Base-by-base conservation (phyloP, 2,797 vertebrate genomes). In the Myotis findleyi region DNA sequence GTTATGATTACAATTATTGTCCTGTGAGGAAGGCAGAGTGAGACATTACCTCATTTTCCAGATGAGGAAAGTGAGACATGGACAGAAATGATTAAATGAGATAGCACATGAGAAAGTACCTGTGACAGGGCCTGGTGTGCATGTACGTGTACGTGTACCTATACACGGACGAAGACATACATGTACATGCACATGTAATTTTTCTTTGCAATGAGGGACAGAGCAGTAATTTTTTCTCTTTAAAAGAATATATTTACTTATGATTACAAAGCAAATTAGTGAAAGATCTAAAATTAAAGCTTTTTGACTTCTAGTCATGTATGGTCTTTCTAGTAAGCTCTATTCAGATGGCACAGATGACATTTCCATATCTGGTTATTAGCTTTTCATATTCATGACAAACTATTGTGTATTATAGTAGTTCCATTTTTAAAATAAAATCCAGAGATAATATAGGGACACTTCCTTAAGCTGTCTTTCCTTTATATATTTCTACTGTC, bases 211-310 rank as follows among this genome's bases (percentile, higher is more conserved):
- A 18, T 51, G 75, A 81, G 38, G 33, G 53, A 3, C 10, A 85
- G n/a, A 47, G 11, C 14, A 77, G 44, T 59, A 27, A 14, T 62
- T 64, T 62, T 59, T 84, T 87, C 41, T 88, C 68, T 59, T 71
- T 92, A 76, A 72, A 84, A 92, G 53, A 92, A 38, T 71, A 92
- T 69, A 59, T n/a, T 81, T 77, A 44, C 27, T 81, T 81, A 76
- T n/a, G 84, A 55, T 59, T n/a, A 85, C 18, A 92, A 93, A 72
- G 3, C 69, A 95, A 79, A 91, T 88, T 68, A 53, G 21, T 73
- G 41, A 27, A 53, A 93, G n/a, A 64, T 57, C 20, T 94, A 89
- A 91, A 86, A 93, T 72, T 64, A 91, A 79, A 92, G 72, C 8
- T 41, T 86, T 41, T 69, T 71, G 73, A 82, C 17, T 89, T 80